These are phyloP conservation scores for Encarsia formosa DNA, from an alignment of 2,888 invertebrate species.

Conservation along the genomic window DNA sequence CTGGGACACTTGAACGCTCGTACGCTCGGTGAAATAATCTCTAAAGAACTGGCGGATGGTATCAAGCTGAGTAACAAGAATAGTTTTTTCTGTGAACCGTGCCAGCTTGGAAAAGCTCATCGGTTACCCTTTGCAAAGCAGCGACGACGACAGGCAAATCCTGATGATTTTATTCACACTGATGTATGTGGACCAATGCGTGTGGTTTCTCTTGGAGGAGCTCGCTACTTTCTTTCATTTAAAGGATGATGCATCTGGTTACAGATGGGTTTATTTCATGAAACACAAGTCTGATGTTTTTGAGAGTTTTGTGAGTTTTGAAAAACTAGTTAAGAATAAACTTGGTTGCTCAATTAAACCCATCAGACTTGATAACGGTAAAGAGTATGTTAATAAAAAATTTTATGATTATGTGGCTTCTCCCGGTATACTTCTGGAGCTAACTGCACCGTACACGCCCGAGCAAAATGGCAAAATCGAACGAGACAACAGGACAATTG, in stretches of 20 bases:
- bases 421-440: constrained; percentile 22
- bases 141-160: not conserved
- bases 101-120: constrained; percentile 17
- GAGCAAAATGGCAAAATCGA: constrained; percentile 28
- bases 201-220: constrained; percentile 28
- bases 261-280: constrained; percentile 20
- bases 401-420: constrained; percentile 11
- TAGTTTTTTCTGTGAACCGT: not conserved
- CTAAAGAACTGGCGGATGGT: not conserved
- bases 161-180: constrained; percentile 28
- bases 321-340: constrained; percentile 15
- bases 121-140: constrained; percentile 13
- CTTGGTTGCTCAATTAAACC: constrained; percentile 10
- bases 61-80: not conserved
- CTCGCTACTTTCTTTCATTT: constrained; percentile 27
- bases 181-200: constrained; percentile 34
- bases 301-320: constrained; percentile 16
- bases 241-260: constrained; percentile 21
- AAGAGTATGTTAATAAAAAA: constrained; percentile 15
- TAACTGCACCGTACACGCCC: constrained; percentile 21
- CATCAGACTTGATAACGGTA: constrained; percentile 26
- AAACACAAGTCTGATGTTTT: constrained; percentile 26
- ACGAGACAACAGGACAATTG: constrained; percentile 26
- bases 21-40: not conserved
- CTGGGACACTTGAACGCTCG: not conserved